A percentile compares a stretch with the other conserved stretches of the same genome.
phyloP scores from a whole-genome alignment of 2,888 invertebrate species.

The Cancer borealis region DNA sequence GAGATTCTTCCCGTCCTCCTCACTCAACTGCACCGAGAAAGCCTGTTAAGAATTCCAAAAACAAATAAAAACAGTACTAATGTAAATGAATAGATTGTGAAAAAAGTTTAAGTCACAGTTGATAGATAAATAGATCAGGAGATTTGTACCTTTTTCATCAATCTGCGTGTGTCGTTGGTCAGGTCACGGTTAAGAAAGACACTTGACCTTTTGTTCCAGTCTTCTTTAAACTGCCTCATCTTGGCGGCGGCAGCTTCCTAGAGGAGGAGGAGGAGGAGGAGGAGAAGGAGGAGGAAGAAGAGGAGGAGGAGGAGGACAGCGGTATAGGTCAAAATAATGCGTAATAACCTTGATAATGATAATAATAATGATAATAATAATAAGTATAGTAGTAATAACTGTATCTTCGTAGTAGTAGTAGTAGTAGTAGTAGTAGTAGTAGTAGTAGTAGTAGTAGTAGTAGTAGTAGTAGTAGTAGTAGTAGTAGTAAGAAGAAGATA shows the following conservation, averaged over 20 bases:
- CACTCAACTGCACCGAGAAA: conserved; percentile 34
- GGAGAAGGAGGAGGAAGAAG: too few species aligned
- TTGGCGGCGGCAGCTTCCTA: background rate
- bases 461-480: conserved; percentile 55
- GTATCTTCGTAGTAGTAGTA: background rate
- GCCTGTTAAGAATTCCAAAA: conserved; percentile 22
- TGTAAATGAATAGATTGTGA: background rate
- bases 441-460: too few species aligned
- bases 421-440: too few species aligned
- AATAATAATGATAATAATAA: too few species aligned
- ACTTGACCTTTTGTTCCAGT: background rate
- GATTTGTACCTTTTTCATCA: background rate
- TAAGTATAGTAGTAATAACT: background rate
- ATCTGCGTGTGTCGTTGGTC: background rate
- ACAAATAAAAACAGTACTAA: background rate
- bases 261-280: background rate
- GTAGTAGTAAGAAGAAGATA: conserved; percentile 25
- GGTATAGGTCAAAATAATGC: too few species aligned
- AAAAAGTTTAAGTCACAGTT: background rate
- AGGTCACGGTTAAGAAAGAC: background rate
- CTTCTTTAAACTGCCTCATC: background rate
- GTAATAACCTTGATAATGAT: too few species aligned
- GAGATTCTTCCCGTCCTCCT: conserved; percentile 53
- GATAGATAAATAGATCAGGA: background rate
- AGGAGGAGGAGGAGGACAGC: background rate